Evolutionary conservation across 1,140 invertebrate genomes (phyloP).

Genomic region (Leptinotarsa texana): DNA sequence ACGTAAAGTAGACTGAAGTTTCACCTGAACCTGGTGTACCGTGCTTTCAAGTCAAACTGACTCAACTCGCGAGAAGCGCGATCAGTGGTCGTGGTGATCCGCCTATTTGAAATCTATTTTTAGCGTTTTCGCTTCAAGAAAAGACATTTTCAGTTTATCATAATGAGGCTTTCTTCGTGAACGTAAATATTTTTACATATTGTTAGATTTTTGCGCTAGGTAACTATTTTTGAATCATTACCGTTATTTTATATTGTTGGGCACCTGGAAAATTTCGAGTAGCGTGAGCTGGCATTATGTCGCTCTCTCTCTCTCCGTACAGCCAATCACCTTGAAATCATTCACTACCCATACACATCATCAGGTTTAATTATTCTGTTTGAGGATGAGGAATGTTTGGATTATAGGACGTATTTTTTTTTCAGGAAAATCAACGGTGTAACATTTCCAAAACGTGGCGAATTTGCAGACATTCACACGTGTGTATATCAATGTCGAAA

Average conservation of each 20-base stretch:
- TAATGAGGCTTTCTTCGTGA: constrained; percentile 16
- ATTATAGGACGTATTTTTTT: background rate
- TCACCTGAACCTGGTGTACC: constrained; percentile 1
- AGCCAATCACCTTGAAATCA: background rate
- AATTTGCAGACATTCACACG: too few relatives aligned
- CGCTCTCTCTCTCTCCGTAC: background rate
- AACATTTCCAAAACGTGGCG: background rate
- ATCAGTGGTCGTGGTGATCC: constrained; percentile 14
- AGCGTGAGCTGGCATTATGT: background rate
- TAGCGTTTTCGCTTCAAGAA: constrained; percentile 18
- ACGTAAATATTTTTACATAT: constrained; percentile 25
- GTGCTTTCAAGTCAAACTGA: constrained; percentile 4
- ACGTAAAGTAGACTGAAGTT: background rate
- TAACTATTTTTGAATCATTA: constrained; percentile 9
- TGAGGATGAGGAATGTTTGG: background rate
- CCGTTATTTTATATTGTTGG: constrained; percentile 8
- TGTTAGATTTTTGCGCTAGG: constrained; percentile 18
- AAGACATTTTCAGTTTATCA: constrained; percentile 25
- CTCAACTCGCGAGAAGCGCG: background rate
- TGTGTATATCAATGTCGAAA: too few relatives aligned
- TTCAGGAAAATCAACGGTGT: background rate
- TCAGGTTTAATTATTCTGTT: background rate
- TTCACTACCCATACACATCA: background rate
- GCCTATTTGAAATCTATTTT: constrained; percentile 22
- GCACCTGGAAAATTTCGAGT: background rate